Conservation (phyloP, 35 echinoderm and acorn worm genomes). For the Strongylocentrotus purpuratus region DNA sequence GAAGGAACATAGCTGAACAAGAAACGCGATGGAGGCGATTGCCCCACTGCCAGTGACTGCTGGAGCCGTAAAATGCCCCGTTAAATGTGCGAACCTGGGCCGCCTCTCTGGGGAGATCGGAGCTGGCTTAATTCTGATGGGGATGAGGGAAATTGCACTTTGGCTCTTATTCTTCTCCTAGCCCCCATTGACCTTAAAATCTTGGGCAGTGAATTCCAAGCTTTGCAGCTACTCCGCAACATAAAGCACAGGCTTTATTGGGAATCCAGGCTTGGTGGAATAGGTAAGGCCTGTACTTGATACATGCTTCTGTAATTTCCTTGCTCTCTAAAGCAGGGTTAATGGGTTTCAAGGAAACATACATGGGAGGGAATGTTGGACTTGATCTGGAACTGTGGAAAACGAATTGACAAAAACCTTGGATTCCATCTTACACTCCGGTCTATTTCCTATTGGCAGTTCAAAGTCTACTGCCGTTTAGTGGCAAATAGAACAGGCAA, state of each 20-base stretch:
- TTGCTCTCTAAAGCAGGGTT: constrained; percentile 36
- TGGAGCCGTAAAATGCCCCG: not conserved
- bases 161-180: constrained; percentile 45
- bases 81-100: constrained; percentile 32
- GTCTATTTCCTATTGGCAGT: not conserved
- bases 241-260: constrained; percentile 3
- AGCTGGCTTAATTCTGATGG: constrained; percentile 48
- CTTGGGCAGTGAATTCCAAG: constrained; percentile 31
- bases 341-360: constrained; percentile 43
- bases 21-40: constrained; percentile 8
- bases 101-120: constrained; percentile 31
- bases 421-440: not conserved
- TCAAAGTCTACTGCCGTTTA: not conserved
- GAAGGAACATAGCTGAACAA: constrained; percentile 10
- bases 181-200: constrained; percentile 19
- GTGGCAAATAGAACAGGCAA: not conserved
- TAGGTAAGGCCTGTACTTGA: constrained; percentile 23
- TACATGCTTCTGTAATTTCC: constrained; percentile 38
- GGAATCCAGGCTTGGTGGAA: constrained; percentile 9
- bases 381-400: not conserved
- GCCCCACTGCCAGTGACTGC: not conserved
- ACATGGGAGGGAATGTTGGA: not conserved
- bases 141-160: constrained; percentile 50
- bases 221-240: constrained; percentile 12
- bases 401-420: not conserved